phyloP scores from a whole-genome alignment of 1,140 invertebrate genomes.

The Andrena cerasifolii region DNA sequence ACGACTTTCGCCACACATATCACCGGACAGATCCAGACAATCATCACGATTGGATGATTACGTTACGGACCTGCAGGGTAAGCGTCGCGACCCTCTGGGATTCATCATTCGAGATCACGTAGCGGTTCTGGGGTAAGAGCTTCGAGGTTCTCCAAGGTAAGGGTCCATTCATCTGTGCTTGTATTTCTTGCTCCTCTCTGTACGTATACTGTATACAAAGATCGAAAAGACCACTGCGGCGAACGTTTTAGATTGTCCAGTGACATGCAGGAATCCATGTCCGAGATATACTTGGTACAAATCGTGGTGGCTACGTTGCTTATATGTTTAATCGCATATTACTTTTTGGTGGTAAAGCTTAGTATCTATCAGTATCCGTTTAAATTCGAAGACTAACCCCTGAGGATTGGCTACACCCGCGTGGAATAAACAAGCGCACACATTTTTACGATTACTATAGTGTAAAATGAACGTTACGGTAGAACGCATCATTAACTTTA shows the following conservation, averaged over 20 bases:
- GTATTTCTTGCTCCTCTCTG: no score
- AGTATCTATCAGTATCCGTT: not conserved
- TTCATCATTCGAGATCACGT: conserved; percentile 21
- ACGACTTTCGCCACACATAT: conserved; percentile 66
- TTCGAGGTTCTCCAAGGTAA: not conserved
- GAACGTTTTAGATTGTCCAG: not conserved
- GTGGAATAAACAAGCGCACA: no score
- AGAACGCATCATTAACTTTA: no score
- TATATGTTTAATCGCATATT: conserved; percentile 51
- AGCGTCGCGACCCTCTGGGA: not conserved
- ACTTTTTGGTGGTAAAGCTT: conserved; percentile 46
- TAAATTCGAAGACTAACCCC: not conserved
- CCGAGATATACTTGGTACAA: conserved; percentile 31
- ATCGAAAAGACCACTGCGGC: not conserved
- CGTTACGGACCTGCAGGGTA: not conserved
- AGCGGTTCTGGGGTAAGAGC: conserved; percentile 21
- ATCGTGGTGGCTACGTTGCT: conserved; percentile 27
- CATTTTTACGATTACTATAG: no score
- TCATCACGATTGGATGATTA: conserved; percentile 38
- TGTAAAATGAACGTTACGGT: no score
- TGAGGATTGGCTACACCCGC: no score
- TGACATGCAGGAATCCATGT: not conserved
- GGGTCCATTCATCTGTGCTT: no score
- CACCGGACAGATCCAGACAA: conserved; percentile 56
- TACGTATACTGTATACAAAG: not conserved